These are phyloP conservation scores for Drosophila ohnishii DNA, from an alignment of 1,140 invertebrate genomes.

Conservation along the genomic window DNA sequence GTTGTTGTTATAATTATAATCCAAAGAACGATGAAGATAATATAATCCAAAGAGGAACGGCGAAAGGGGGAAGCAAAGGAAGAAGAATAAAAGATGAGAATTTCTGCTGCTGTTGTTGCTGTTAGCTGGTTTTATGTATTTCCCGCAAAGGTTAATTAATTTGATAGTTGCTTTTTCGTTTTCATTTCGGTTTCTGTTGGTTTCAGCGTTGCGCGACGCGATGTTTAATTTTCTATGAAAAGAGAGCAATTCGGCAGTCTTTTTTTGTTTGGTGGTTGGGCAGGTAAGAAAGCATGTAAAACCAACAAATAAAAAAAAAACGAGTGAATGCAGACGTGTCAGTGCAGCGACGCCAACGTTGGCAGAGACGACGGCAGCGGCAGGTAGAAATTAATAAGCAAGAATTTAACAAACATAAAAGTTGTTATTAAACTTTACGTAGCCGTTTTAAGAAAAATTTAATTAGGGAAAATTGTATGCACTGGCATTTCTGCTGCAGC, in stretches of 20 bases:
- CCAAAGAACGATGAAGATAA: constrained; percentile 43
- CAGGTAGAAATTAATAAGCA: constrained; percentile 7
- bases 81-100: constrained; percentile 47
- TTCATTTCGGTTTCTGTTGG: constrained; percentile 21
- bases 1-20: constrained; percentile 45
- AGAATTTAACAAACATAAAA: constrained; percentile 4
- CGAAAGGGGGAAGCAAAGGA: constrained; percentile 17
- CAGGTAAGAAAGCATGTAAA: constrained; percentile 59
- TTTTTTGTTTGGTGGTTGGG: constrained; percentile 41
- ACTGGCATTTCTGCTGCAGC: constrained; percentile 51
- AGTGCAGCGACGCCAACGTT: constrained; percentile 25
- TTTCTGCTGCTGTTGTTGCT: constrained; percentile 21
- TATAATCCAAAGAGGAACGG: constrained; percentile 39
- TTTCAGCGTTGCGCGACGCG: constrained; percentile 42
- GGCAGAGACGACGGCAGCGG: constrained; percentile 17
- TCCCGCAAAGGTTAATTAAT: constrained; percentile 69
- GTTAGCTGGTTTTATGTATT: constrained; percentile 36
- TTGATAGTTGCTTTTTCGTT: constrained; percentile 59
- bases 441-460: background rate
- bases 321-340: constrained; percentile 45
- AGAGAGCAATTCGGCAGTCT: constrained; percentile 54
- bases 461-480: constrained; percentile 40
- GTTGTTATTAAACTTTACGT: constrained; percentile 18
- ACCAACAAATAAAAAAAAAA: constrained; percentile 19
- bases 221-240: constrained; percentile 56